These are phyloP conservation scores for Pipistrellus nathusii DNA, from an alignment of 2,797 vertebrate species.

Conservation along the genomic window DNA sequence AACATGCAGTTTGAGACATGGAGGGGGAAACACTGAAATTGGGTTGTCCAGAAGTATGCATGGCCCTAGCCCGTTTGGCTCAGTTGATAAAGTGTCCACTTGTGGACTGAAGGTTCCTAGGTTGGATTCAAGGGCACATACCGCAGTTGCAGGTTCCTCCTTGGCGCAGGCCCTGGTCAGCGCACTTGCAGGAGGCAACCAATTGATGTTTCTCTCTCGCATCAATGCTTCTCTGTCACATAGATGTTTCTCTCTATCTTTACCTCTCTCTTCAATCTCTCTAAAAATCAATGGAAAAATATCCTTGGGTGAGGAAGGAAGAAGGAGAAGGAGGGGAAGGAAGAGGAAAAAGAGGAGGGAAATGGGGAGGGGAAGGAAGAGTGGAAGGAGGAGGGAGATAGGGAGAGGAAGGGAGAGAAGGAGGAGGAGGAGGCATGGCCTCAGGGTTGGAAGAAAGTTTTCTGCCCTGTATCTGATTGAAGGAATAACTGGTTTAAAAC, in stretches of 20 bases:
- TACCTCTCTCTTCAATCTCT: neutral
- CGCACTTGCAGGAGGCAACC: neutral
- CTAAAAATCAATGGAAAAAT: neutral
- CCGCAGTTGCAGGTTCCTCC: neutral
- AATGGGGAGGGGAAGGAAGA: too few species aligned
- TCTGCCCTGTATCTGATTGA: neutral
- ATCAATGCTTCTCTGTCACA: neutral
- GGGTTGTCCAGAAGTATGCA: neutral
- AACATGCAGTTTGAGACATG: neutral
- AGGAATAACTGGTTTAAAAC: constrained; percentile 18
- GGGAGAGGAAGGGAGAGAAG: too few species aligned
- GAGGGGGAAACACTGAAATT: neutral
- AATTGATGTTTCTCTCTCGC: neutral
- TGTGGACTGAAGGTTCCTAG: neutral
- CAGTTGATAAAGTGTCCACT: neutral
- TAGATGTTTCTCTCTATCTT: neutral
- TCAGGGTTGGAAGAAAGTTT: neutral
- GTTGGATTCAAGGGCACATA: neutral
- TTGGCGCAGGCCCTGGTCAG: too few species aligned
- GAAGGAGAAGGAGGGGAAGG: too few species aligned
- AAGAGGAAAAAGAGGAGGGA: rapidly evolving
- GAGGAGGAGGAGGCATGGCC: neutral
- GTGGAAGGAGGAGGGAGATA: too few species aligned
- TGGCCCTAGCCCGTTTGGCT: neutral
- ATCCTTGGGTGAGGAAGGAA: too few species aligned